Evolutionary conservation across 2,888 invertebrate species (phyloP), one percentile per base, ranked within the genome.

Genomic region (Hipparchia sbordonii): DNA sequence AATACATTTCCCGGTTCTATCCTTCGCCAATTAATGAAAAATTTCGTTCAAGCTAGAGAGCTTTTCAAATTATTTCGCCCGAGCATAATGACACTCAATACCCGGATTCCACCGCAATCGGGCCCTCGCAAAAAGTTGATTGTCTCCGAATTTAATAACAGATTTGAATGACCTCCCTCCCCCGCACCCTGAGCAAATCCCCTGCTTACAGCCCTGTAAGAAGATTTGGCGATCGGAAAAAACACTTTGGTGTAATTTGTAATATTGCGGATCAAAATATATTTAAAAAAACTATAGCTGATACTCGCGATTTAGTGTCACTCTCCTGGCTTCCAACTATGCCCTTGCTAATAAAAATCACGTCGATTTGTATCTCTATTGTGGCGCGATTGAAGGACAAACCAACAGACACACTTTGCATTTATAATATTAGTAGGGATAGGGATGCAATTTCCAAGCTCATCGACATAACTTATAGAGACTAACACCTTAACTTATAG

Each of bases 71-170:
- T 61, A 69, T 62, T 69, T 45, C 69, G 61, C 61, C 57, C 68
- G 10, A 62, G 74, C 52, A 68, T 76, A 76, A 76, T 74, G 76
- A 69, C 69, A 74, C 74, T 73, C 72, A 65, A 74, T 76, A 74
- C 65, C 33, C 63, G 68, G 54, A 70, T 75, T 71, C 67, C 71
- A 71, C 72, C 76, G 72, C 76, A 74, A 54, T 60, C 39, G 63
- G 51, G 63, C 66, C 71, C 73, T 70, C 73, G 51, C 67, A 74
- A 73, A 71, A 72, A 67, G 68, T 72, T 84, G 87, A 88, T 89
- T 89, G 89, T 89, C 86, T 87, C 82, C 79, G 85, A 90, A 91
- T 90, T 90, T 89, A 90, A 90, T 89, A 90, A 88, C 85, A 85
- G 82, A 86, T 88, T 86, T 84, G 83, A 87, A 88, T 87, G 87